Conservation (phyloP, 2,113 vertebrate species). For the Cettia cetti region DNA sequence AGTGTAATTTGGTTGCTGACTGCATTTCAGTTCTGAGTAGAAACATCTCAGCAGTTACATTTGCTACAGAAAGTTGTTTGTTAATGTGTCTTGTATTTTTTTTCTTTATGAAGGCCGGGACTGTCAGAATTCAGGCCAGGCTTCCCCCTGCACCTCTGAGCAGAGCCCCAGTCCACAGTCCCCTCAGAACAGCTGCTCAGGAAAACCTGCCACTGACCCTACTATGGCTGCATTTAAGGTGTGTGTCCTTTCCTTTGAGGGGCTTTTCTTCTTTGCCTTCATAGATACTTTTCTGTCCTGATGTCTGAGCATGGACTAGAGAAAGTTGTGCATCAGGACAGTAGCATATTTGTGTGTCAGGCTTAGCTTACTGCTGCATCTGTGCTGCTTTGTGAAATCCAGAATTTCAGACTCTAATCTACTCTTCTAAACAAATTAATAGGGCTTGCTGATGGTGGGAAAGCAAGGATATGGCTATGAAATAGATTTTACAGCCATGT, state of each 20-base stretch:
- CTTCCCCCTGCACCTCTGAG: conserved; percentile 83
- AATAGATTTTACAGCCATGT: not conserved
- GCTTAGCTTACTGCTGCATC: not conserved
- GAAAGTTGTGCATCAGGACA: not conserved
- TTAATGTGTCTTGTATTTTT: not conserved
- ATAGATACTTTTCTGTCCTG: not conserved
- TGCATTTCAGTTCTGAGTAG: not conserved
- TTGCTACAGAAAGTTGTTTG: not conserved
- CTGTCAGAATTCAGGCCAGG: conserved; percentile 80
- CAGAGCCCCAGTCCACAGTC: conserved; percentile 89
- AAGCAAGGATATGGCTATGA: not conserved
- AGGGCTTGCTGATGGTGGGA: not conserved
- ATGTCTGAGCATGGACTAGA: not conserved
- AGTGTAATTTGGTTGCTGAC: not conserved
- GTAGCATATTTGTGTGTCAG: not conserved
- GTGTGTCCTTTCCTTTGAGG: not conserved
- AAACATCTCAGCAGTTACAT: not conserved
- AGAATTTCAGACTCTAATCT: not conserved
- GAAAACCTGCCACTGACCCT: conserved; percentile 77
- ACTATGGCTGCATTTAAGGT: conserved; percentile 75
- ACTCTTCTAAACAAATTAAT: too few species aligned
- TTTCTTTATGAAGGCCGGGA: conserved; percentile 72
- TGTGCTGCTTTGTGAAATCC: not conserved
- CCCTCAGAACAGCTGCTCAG: conserved; percentile 80
- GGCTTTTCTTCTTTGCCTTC: not conserved